Evolutionary conservation across 1,140 invertebrate genomes (phyloP), one percentile per base, ranked within the genome.

Genomic region (Drosophila virilis): DNA sequence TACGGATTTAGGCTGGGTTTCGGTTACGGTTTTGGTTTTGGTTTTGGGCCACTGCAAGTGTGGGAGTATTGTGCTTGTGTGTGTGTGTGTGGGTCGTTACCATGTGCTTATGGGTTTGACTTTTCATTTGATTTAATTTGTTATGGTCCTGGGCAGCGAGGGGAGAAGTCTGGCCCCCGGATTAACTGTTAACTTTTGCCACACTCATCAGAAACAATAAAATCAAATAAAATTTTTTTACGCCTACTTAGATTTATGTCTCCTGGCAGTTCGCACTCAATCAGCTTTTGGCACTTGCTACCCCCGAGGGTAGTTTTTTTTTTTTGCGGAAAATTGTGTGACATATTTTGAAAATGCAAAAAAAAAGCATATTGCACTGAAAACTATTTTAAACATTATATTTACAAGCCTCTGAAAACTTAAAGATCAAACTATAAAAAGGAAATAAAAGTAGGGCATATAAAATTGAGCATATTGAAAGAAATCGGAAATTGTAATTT

Each of bases 121-220:
- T 88, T 88, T 79, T 88, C 83, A 89, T 88, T 86, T 88, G 83
- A 86, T 86, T 88, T 83, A 88, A 88, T 88, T 88, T 89, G 73
- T 65, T 45, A 74, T 70, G 79, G 52, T 59, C 33, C 50, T 37
- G 43, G 55, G 40, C 32, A 13, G 43, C 43, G 45, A 52, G 73
- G 61, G 57, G 43, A 40, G 40, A 54, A 22, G 13, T 64, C 9
- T 54, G 42, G 46, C 43, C 59, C 72, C 78, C 72, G 57, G 68
- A 88, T 88, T 77, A 83, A 77, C 76, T 79, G 83, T 79, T 88
- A 79, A 78, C 79, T 88, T 86, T 86, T 77, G 78, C 48, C 84
- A 83, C 83, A 80, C 82, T 89, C 84, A 73, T 68, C 84, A 79
- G 69, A 88, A 80, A 77, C 84, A 88, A 88, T 88, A 88, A 88